Conservation (phyloP, 30 jellyfish, hydroid and myxozoan genomes). For the Rhopilema esculentum region DNA sequence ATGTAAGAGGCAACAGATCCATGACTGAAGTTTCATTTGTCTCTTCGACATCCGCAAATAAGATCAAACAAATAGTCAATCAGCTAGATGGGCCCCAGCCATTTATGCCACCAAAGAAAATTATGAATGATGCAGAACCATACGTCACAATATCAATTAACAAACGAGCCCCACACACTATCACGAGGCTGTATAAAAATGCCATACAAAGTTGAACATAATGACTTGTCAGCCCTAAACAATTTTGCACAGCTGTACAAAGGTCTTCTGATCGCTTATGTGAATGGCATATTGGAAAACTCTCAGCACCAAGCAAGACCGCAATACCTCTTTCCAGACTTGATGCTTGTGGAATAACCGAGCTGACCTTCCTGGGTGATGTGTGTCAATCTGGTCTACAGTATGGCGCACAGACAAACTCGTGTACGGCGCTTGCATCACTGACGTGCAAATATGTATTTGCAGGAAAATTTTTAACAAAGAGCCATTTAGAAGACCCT, state of each 20-base stretch:
- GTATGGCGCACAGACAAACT: background rate
- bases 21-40: background rate
- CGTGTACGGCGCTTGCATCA: constrained; percentile 1
- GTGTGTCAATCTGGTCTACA: background rate
- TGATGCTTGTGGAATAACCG: background rate
- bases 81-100: no score
- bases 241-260: no score
- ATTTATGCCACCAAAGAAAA: no score
- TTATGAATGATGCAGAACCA: no score
- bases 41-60: background rate
- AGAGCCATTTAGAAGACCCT: background rate
- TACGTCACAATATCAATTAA: no score
- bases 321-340: background rate
- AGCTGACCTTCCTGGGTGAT: background rate
- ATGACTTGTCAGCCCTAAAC: no score
- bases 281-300: background rate
- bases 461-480: background rate
- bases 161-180: no score
- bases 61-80: no score
- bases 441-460: background rate
- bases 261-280: background rate
- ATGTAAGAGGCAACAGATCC: background rate
- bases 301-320: background rate
- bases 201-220: no score
- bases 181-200: no score